A percentile compares a stretch with the other conserved stretches of the same genome.
Conservation (phyloP, 2,888 invertebrate genomes). For the Melanotus villosus region DNA sequence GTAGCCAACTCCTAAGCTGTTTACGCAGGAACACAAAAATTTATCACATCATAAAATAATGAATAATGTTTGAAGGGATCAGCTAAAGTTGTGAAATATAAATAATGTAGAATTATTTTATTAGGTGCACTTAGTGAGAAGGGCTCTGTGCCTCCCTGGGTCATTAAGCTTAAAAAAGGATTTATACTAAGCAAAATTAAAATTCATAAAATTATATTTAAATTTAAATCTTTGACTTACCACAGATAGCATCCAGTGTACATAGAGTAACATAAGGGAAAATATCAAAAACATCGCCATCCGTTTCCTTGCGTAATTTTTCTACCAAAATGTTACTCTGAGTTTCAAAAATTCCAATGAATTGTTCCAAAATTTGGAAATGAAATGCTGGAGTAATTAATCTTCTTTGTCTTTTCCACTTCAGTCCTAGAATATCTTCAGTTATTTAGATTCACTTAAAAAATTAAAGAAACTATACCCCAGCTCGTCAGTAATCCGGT, state of each 20-base stretch:
- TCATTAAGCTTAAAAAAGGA: no score
- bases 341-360: slow-evolving; percentile 43
- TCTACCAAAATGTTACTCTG: slow-evolving; percentile 36
- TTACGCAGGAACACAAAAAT: no score
- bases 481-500: slow-evolving; percentile 65
- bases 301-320: slow-evolving; percentile 39
- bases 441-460: not conserved
- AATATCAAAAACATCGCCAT: slow-evolving; percentile 50
- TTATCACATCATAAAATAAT: no score
- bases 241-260: slow-evolving; percentile 55
- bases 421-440: slow-evolving; percentile 39
- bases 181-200: no score
- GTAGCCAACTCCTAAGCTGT: no score
- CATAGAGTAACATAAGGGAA: slow-evolving; percentile 51
- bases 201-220: no score
- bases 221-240: slow-evolving; percentile 45
- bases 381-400: slow-evolving; percentile 86
- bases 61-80: no score
- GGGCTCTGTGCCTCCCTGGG: no score
- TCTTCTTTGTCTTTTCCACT: slow-evolving; percentile 79
- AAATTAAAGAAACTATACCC: no score
- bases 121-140: no score
- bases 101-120: no score
- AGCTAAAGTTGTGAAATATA: no score
- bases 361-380: slow-evolving; percentile 66